These are phyloP conservation scores for Isichthys henryi DNA, from an alignment of 2,113 vertebrate species.

Conservation along the genomic window DNA sequence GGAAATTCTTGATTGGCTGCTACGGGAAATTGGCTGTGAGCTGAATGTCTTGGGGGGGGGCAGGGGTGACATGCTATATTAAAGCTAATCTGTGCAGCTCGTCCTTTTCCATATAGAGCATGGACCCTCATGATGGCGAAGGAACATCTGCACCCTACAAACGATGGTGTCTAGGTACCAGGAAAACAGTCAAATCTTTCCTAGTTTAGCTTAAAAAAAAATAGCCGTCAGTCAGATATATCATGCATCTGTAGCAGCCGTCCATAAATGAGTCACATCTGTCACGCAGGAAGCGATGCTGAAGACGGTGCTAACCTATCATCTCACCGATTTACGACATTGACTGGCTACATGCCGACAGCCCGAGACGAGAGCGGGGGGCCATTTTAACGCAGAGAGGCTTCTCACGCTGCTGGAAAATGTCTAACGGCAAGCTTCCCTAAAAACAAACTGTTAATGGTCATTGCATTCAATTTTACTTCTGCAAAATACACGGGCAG, in stretches of 20 bases:
- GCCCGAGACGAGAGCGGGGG: not conserved
- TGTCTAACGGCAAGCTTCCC: not conserved
- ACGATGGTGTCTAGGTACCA: not conserved
- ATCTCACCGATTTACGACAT: not conserved
- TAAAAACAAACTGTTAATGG: not conserved
- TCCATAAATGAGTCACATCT: not conserved
- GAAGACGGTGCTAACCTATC: not conserved
- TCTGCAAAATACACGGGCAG: not conserved
- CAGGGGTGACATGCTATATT: not conserved
- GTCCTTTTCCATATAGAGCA: not conserved
- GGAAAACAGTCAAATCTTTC: too few relatives aligned
- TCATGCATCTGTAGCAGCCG: not conserved
- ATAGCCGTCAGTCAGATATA: not conserved
- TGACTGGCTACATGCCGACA: not conserved
- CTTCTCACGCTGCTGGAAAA: not conserved
- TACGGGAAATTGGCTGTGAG: not conserved
- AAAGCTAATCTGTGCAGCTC: not conserved
- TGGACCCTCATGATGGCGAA: not conserved
- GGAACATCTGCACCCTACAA: not conserved
- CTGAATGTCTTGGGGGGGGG: not conserved
- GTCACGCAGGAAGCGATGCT: not conserved
- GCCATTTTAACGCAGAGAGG: not conserved
- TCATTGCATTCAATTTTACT: not conserved
- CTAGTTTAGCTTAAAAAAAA: not conserved
- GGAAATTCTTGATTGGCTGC: not conserved